Percentiles rank a stretch among this genome's conserved stretches.
Conservation (phyloP, 1,140 invertebrate genomes). For the Doryteuthis pealeii region DNA sequence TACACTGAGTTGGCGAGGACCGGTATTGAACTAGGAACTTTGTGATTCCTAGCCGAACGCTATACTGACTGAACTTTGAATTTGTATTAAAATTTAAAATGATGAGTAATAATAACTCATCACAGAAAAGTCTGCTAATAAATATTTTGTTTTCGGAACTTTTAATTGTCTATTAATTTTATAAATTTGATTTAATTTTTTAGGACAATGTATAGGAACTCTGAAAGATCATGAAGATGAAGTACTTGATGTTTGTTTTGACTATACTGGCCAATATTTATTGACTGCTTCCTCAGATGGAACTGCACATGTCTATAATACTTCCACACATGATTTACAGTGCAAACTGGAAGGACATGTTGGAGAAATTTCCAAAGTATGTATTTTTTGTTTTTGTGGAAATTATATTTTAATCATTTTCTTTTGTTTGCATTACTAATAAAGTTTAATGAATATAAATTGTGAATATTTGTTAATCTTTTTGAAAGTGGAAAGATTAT, state of each 20-base stretch:
- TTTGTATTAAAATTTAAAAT: no score
- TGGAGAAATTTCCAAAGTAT: slow-evolving; percentile 76
- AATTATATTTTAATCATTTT: background rate
- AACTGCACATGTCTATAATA: slow-evolving; percentile 71
- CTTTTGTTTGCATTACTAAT: background rate
- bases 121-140: no score
- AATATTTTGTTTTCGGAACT: no score
- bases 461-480: no score
- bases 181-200: background rate
- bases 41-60: no score
- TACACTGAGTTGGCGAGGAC: no score
- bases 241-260: slow-evolving; percentile 75
- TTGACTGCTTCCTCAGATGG: slow-evolving; percentile 74
- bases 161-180: no score
- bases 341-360: slow-evolving; percentile 71
- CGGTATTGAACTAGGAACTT: no score
- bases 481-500: no score
- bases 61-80: no score
- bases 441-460: no score
- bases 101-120: no score
- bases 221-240: slow-evolving; percentile 73
- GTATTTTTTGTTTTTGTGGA: background rate
- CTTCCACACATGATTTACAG: slow-evolving; percentile 66
- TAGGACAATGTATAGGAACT: slow-evolving; percentile 65
- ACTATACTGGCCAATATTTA: slow-evolving; percentile 70